These are phyloP conservation scores for Cabera pusaria DNA, from an alignment of 2,888 invertebrate species.

Conservation along the genomic window DNA sequence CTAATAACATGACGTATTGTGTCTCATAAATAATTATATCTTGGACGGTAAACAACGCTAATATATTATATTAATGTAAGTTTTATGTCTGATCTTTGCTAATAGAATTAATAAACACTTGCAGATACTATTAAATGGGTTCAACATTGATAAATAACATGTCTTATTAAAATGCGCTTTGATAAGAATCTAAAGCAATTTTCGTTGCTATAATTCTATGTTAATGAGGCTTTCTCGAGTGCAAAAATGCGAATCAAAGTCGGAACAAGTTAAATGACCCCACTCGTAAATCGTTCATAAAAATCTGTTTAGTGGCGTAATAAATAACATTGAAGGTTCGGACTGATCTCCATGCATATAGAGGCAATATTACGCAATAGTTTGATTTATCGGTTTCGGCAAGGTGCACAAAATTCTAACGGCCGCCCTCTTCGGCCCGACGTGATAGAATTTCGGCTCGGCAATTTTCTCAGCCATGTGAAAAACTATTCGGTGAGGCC, in stretches of 20 bases:
- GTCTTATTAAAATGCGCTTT: too few relatives aligned
- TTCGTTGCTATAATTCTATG: constrained; percentile 11
- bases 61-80: constrained; percentile 33
- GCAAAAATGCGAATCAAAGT: constrained; percentile 36
- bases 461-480: constrained; percentile 73
- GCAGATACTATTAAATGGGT: constrained; percentile 17
- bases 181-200: constrained; percentile 17
- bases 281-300: constrained; percentile 62
- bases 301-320: constrained; percentile 71
- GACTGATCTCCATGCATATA: constrained; percentile 73
- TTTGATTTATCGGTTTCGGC: constrained; percentile 79
- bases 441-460: constrained; percentile 72
- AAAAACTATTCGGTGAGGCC: constrained; percentile 69
- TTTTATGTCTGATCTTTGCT: constrained; percentile 28
- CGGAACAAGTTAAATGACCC: constrained; percentile 41
- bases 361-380: constrained; percentile 75
- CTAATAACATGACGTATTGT: constrained; percentile 58
- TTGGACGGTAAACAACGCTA: constrained; percentile 31
- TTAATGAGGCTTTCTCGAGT: constrained; percentile 35
- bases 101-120: constrained; percentile 19
- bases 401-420: constrained; percentile 76
- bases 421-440: constrained; percentile 56
- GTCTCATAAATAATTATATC: constrained; percentile 52
- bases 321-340: constrained; percentile 70
- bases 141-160: constrained; percentile 16